A percentile compares a stretch with the other conserved stretches of the same genome.
Evolutionary conservation across 1,140 invertebrate genomes (phyloP).

Genomic region (Aphelinus certus): DNA sequence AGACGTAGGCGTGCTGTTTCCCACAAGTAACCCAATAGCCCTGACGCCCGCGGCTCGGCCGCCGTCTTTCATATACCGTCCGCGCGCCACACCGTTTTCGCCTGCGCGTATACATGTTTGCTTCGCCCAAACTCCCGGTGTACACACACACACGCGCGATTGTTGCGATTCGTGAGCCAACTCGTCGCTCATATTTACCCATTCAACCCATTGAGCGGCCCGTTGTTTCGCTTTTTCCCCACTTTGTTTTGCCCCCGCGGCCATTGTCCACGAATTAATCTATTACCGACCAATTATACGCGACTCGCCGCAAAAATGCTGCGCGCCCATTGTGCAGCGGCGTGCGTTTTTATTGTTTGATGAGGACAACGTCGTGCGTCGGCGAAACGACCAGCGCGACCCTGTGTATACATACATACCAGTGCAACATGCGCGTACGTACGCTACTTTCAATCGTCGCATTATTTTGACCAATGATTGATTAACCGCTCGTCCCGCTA

Average conservation of each 20-base stretch:
- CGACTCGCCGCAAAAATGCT: conserved; percentile 43
- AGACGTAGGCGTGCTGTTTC: conserved; percentile 62
- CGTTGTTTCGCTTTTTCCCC: conserved; percentile 43
- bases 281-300: conserved; percentile 64
- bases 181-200: no score
- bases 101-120: conserved; percentile 42
- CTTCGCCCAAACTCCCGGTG: conserved; percentile 35
- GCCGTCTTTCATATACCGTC: conserved; percentile 53
- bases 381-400: no score
- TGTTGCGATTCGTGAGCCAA: no score
- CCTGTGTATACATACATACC: no score
- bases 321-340: not conserved
- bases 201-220: conserved; percentile 45
- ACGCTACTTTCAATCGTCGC: no score
- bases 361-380: not conserved
- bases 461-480: no score
- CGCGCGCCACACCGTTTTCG: not conserved
- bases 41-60: conserved; percentile 57
- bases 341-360: conserved; percentile 18
- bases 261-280: conserved; percentile 63
- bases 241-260: conserved; percentile 50
- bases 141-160: not conserved
- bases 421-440: no score
- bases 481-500: no score
- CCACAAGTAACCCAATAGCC: conserved; percentile 66